Percentiles rank a stretch among this genome's conserved stretches.
These are phyloP conservation scores for Blastomussa wellsi DNA, from an alignment of 92 coral and sea anemone genomes.

Conservation along the genomic window DNA sequence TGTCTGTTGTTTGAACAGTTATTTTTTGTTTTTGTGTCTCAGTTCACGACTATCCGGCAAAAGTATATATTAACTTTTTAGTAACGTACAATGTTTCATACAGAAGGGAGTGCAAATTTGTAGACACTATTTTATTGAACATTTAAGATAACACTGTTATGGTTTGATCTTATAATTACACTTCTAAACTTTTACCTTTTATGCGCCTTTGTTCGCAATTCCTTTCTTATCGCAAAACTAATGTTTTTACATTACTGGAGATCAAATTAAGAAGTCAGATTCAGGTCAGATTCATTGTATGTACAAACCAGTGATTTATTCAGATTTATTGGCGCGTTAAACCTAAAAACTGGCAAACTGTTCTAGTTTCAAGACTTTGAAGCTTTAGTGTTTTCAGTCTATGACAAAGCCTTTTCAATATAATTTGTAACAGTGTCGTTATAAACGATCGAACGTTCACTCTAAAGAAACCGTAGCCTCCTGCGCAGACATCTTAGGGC, in stretches of 20 bases:
- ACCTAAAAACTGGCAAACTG: not conserved
- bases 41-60: no score
- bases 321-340: not conserved
- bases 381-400: not conserved
- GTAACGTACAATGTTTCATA: not conserved
- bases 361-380: not conserved
- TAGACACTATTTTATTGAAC: not conserved
- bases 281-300: not conserved
- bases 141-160: constrained; percentile 4
- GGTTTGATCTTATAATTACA: not conserved
- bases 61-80: no score
- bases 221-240: not conserved
- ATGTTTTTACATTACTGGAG: not conserved
- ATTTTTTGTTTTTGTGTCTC: not conserved
- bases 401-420: not conserved
- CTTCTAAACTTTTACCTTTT: not conserved
- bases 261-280: not conserved
- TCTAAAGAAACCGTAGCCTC: no score
- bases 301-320: not conserved
- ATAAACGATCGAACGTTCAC: no score
- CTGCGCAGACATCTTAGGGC: no score
- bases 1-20: not conserved
- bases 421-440: no score
- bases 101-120: not conserved
- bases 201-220: not conserved